Conservation (phyloP, 2,113 vertebrate species). For the Glaucidium brasilianum region DNA sequence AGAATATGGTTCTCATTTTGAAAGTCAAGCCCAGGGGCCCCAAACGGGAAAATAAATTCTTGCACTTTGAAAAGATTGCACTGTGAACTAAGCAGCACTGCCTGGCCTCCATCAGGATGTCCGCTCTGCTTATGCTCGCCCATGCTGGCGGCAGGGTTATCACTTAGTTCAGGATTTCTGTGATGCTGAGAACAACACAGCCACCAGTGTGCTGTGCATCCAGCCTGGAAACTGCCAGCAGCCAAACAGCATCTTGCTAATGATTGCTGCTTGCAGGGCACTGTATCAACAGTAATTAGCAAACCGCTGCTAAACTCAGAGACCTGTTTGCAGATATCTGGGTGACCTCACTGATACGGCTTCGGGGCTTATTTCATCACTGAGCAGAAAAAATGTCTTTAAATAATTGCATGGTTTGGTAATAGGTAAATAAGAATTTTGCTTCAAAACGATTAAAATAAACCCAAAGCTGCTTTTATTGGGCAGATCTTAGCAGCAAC, state of each 20-base stretch:
- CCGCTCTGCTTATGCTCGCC: neutral
- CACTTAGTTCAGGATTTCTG: neutral
- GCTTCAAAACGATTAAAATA: neutral
- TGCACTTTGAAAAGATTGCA: neutral
- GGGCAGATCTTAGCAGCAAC: neutral
- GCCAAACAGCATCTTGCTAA: neutral
- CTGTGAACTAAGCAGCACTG: neutral
- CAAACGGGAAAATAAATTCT: neutral
- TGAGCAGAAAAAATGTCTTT: neutral
- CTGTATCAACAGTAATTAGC: neutral
- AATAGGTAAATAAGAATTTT: neutral
- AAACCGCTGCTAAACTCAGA: neutral
- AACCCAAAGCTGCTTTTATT: neutral
- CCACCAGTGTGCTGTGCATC: neutral
- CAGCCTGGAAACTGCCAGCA: neutral
- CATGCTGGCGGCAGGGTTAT: neutral
- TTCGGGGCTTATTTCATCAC: neutral
- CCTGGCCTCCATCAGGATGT: neutral
- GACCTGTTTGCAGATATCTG: neutral
- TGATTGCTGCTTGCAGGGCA: neutral
- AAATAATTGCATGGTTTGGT: neutral
- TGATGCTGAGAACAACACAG: neutral
- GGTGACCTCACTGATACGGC: neutral
- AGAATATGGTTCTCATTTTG: neutral
- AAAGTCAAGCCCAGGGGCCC: conserved; percentile 22